Evolutionary conservation across 2,888 invertebrate species (phyloP).

Genomic region (Sarcophaga carnaria): DNA sequence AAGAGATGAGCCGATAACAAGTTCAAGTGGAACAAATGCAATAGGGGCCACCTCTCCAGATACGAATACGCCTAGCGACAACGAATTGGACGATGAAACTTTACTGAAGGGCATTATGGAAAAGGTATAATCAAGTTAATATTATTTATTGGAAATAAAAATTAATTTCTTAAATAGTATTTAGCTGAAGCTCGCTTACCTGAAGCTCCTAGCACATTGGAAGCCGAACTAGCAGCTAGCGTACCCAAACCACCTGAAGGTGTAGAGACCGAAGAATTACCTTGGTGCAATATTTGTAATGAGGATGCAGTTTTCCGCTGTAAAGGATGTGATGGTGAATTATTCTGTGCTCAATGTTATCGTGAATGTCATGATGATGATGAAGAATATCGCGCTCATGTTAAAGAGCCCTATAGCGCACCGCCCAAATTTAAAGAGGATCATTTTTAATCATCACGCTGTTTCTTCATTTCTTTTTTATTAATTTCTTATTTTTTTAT

Average conservation of each 20-base stretch:
- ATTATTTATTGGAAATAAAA: conserved; percentile 39
- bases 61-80: conserved; percentile 77
- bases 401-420: conserved; percentile 75
- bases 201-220: conserved; percentile 78
- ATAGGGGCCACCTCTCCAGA: conserved; percentile 58
- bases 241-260: conserved; percentile 71
- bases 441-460: conserved; percentile 74
- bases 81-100: conserved; percentile 81
- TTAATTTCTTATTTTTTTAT: conserved; percentile 34
- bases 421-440: conserved; percentile 80
- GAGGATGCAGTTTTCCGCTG: conserved; percentile 89
- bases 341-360: conserved; percentile 91
- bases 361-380: conserved; percentile 87
- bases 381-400: conserved; percentile 82
- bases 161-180: conserved; percentile 78
- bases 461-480: conserved; percentile 5
- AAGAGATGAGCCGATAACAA: conserved; percentile 80
- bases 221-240: conserved; percentile 77
- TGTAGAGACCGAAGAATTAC: conserved; percentile 84
- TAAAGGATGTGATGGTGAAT: conserved; percentile 89
- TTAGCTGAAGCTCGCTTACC: conserved; percentile 83
- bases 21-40: conserved; percentile 30
- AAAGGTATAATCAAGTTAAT: conserved; percentile 72
- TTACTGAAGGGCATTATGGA: conserved; percentile 78
- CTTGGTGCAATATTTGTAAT: conserved; percentile 94